Evolutionary conservation across 2,113 vertebrate genomes (phyloP).

Genomic region (Myotis yumanensis): DNA sequence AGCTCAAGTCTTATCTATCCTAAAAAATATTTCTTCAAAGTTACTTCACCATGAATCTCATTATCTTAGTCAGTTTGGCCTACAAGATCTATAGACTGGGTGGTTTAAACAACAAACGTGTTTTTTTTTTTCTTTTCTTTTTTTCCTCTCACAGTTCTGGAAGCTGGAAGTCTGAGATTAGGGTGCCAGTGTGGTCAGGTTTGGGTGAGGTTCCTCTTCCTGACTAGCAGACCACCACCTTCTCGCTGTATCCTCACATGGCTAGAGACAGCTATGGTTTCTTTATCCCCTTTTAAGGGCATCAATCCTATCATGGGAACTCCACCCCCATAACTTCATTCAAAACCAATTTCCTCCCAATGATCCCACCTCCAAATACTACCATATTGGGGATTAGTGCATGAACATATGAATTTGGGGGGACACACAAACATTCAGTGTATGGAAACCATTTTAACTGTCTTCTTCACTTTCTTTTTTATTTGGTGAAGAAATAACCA

Average conservation of each 20-base stretch:
- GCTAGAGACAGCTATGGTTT: neutral
- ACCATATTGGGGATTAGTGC: neutral
- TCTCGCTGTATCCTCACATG: neutral
- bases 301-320: neutral
- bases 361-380: neutral
- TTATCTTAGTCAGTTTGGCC: neutral
- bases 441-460: neutral
- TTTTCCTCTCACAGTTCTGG: neutral
- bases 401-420: neutral
- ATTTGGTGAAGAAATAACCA: neutral
- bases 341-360: neutral
- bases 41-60: neutral
- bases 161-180: neutral
- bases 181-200: neutral
- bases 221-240: neutral
- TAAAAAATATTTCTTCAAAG: slow-evolving; percentile 1
- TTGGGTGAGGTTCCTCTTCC: neutral
- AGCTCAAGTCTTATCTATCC: neutral
- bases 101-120: neutral
- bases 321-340: neutral
- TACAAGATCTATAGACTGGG: neutral
- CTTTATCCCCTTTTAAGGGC: neutral
- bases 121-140: neutral
- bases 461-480: neutral
- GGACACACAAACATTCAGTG: neutral